Evolutionary conservation across 2,113 vertebrate species (phyloP), one percentile per base, ranked within the genome.

Genomic region (Gymnogyps californianus): DNA sequence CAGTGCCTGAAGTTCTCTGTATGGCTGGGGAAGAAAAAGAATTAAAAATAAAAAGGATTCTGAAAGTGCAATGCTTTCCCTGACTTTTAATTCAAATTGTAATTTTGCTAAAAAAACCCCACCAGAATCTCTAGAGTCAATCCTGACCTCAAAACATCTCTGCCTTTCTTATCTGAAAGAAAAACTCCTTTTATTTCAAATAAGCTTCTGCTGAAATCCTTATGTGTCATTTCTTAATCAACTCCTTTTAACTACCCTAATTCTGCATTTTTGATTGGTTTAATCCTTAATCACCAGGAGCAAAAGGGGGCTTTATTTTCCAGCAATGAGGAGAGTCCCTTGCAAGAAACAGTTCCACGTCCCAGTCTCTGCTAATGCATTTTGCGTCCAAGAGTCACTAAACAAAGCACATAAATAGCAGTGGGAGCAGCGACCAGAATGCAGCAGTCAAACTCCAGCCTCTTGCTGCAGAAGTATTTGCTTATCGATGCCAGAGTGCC

Each of bases 241-340:
- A n/a, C 70, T 83, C 49, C 24, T 94, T 83, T 82, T 85, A 95
- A 95, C 44, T 72, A 72, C 49, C 26, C 51, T 78, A 95, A 82
- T 94, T 95, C 74, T 85, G 49, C 61, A 89, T 76, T 96, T 94
- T 87, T 66, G 31, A 82, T 92, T 57, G 52, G 44, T 46, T 87
- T 93, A 93, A 94, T 94, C 79, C 85, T 93, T 92, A 74, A 95
- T 80, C 67, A 47, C 51, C n/a, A 81, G 1, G 3, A 90, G 49
- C 13, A 84, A 78, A 87, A 82, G 25, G 11, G 17, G 19, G 28
- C 14, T 83, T 74, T 65, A 44, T 65, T 94, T 91, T 59, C 26
- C 70, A 91, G 58, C 58, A 76, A 36, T 16, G 40, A 91, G 51
- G 17, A 87, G 14, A 78, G 29, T 36, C 65, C 24, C 78, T 93